Base-by-base conservation (phyloP, 2,888 invertebrate species). In the Asteroscopus sphinx region DNA sequence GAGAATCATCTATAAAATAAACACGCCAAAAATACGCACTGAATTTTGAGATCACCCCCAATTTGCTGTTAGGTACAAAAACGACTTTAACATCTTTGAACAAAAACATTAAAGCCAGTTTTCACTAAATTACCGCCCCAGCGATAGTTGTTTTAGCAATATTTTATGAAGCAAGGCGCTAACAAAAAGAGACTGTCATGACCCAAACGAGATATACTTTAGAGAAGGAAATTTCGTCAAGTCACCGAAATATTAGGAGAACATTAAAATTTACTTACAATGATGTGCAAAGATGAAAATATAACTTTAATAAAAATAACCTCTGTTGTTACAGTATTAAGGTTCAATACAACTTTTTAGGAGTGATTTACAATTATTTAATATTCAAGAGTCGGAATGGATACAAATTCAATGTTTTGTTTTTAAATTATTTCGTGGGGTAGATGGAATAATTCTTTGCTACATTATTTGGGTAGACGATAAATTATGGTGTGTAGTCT, bases 221-320 rank as follows among this genome's bases (percentile, higher is more conserved):
- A n/a, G n/a, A n/a, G n/a, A 59, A 55, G 39, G 33, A 59, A 71
- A 65, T 71, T 77, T 68, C 28, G 57, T 59, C 70, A 49, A 77
- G 79, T 82, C 81, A 82, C 51, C 30, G 57, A 73, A 72, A 73
- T 79, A 79, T 79, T 81, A 76, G 67, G 69, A 71, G 61, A 76
- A 74, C 77, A 77, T 81, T 80, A 81, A 72, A 81, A 77, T 75
- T 75, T 76, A 77, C 78, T 73, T 67, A 79, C 74, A 77, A 73
- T 76, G 71, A 77, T 70, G 63, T 71, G 73, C 65, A 62, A 69
- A 76, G 69, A 77, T 71, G 60, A 68, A 2, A 76, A 63, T 45
- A 54, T 33, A 42, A 59, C 52, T 40, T 39, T 56, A 39, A 56
- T 21, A 59, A n/a, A n/a, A n/a, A 26, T 57, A 40, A 12, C 40